Evolutionary conservation across 2,888 invertebrate genomes (phyloP).

Genomic region (Eristalis pertinax): DNA sequence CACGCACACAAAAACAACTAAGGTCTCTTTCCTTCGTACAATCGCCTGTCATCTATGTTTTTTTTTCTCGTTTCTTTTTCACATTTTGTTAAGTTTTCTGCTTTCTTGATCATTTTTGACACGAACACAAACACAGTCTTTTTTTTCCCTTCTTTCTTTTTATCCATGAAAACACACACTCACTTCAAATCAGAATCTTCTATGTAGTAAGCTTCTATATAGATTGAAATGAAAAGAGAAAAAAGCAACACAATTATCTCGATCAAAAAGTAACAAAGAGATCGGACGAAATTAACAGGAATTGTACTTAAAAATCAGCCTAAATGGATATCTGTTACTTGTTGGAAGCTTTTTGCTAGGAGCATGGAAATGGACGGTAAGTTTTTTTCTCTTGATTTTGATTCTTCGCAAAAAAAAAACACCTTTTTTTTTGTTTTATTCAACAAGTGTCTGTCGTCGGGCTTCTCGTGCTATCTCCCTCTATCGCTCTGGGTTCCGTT

Average conservation of each 20-base stretch:
- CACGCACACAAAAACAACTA: neutral
- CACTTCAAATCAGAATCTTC: slow-evolving; percentile 51
- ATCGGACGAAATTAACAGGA: slow-evolving; percentile 63
- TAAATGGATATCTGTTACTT: neutral
- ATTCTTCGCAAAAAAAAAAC: slow-evolving; percentile 20
- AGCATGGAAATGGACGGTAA: neutral
- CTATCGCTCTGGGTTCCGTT: slow-evolving; percentile 48
- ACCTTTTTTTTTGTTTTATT: slow-evolving; percentile 23
- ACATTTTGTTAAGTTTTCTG: slow-evolving; percentile 53
- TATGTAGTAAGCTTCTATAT: slow-evolving; percentile 29
- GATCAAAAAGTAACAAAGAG: slow-evolving; percentile 65
- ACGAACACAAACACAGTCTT: slow-evolving; percentile 60
- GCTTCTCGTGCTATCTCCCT: slow-evolving; percentile 18
- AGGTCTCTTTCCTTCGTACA: slow-evolving; percentile 17
- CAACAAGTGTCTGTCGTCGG: slow-evolving; percentile 67
- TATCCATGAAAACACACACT: slow-evolving; percentile 18
- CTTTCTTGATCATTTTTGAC: slow-evolving; percentile 62
- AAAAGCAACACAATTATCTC: slow-evolving; percentile 55
- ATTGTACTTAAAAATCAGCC: slow-evolving; percentile 49
- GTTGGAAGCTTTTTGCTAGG: neutral
- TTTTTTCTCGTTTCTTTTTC: slow-evolving; percentile 33
- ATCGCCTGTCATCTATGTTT: slow-evolving; percentile 40
- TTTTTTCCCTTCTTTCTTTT: slow-evolving; percentile 24
- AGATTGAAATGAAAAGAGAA: slow-evolving; percentile 19
- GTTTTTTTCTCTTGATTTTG: neutral